A percentile compares a stretch with the other conserved stretches of the same genome.
These are phyloP conservation scores for Halichoerus grypus DNA, from an alignment of 2,113 vertebrate genomes.

Conservation along the genomic window DNA sequence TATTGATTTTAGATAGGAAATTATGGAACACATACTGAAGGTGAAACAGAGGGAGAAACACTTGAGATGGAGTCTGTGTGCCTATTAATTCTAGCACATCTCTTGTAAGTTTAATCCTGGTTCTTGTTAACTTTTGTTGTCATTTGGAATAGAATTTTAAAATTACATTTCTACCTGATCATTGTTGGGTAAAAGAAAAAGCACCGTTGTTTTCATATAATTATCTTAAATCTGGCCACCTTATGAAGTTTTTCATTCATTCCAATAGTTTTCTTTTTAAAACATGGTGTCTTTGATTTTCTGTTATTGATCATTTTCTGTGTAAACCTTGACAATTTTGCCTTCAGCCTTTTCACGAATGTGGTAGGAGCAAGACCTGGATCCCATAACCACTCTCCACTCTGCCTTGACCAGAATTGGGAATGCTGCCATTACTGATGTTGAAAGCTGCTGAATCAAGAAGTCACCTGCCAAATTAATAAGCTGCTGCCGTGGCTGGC, in stretches of 20 bases:
- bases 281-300: background rate
- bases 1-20: slow-evolving; percentile 22
- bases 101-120: background rate
- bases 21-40: background rate
- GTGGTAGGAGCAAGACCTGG: background rate
- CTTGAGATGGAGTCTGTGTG: background rate
- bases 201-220: background rate
- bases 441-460: slow-evolving; percentile 31
- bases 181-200: background rate
- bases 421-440: background rate
- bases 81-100: background rate
- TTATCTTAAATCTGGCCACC: slow-evolving; percentile 23
- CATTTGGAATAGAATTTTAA: background rate
- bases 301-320: background rate
- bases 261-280: slow-evolving; percentile 37
- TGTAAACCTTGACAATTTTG: slow-evolving; percentile 4
- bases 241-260: background rate
- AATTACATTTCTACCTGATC: background rate
- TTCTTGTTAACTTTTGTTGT: slow-evolving; percentile 25
- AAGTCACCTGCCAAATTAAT: background rate
- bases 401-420: background rate
- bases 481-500: background rate
- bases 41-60: background rate
- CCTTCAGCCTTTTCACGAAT: background rate
- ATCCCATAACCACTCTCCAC: background rate